Base-by-base conservation (phyloP, 2,888 invertebrate genomes). In the Didymodactylos carnosus region DNA sequence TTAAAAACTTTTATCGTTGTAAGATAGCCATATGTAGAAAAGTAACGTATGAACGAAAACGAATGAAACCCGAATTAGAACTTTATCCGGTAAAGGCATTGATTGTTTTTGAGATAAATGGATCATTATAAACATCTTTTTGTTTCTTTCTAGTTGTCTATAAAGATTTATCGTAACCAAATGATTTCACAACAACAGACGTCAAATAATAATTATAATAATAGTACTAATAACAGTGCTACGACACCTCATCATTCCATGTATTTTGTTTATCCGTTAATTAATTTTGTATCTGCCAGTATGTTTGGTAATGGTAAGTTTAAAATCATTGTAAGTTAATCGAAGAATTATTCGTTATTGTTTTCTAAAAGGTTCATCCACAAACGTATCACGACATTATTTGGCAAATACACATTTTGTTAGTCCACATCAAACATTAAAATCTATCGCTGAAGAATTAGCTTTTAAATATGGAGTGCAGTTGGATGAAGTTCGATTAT, bases 61-160 rank as follows among this genome's bases (percentile, higher is more conserved):
- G 29, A 19, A 35, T 19, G 29, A 35, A 35, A 62, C 80, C 90
- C 0, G 91, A 92, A 79, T 81, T 93, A 71, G 93, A 93, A 80
- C 82, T 92, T 43, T 91, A 91, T 81, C 92, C 92, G 0, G 62
- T 62, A n/a, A 62, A 35, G 8, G n/a, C n/a, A n/a, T 49, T 27
- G 11, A 4, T 6, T 11, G 27, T 53, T 53, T 27, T 29, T 35
- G 2, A 27, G 0, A 27, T 14, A 43, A 19, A 19, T 43, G 10
- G 19, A 43, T 43, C 14, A 19, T 13, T 43, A 43, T 43, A 19
- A 10, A 13, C 19, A 2, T 13, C 14, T 25, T 13, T 25, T n/a
- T 62, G 1, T 19, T 35, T 62, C 3, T 8, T 35, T 62, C 35
- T 1, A 62, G 62, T 62, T 62, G n/a, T 35, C 11, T 8, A 35